Evolutionary conservation across 2,888 invertebrate genomes (phyloP).

Genomic region (Ophion ellenae): DNA sequence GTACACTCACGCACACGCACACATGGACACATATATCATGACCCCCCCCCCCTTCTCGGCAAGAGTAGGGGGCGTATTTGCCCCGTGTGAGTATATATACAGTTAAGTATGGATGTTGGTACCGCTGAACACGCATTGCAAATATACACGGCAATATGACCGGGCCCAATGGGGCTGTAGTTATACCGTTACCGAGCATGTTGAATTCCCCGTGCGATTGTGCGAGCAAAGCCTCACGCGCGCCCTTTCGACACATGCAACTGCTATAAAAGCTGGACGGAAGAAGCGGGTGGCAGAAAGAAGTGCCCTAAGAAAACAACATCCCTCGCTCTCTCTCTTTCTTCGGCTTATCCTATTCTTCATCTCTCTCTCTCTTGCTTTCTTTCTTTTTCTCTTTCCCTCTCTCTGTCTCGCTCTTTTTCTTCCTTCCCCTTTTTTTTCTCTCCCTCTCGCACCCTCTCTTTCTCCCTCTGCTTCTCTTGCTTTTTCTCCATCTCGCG

Average conservation of each 20-base stretch:
- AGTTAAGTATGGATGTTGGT: constrained; percentile 15
- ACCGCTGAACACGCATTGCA: background rate
- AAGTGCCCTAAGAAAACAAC: constrained; percentile 20
- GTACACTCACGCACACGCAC: constrained; percentile 5
- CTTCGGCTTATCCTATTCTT: too few relatives aligned
- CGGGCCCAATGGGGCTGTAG: constrained; percentile 54
- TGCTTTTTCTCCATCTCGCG: too few relatives aligned
- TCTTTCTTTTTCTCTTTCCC: too few relatives aligned
- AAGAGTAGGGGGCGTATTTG: constrained; percentile 37
- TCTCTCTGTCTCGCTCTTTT: background rate
- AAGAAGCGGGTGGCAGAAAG: constrained; percentile 5
- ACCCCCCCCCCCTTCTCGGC: background rate
- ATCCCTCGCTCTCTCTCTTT: background rate
- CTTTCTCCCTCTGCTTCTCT: too few relatives aligned
- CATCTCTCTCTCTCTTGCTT: too few relatives aligned
- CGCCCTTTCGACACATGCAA: constrained; percentile 55
- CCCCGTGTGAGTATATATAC: background rate
- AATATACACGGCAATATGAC: constrained; percentile 31
- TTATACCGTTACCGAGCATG: constrained; percentile 42
- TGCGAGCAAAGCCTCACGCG: constrained; percentile 18
- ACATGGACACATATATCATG: too few relatives aligned
- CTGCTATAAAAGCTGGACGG: constrained; percentile 53
- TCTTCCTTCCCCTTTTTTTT: too few relatives aligned
- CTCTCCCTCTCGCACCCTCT: background rate
- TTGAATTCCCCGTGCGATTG: constrained; percentile 59